Evolutionary conservation across 1,140 invertebrate species (phyloP).

Genomic region (Hycleus phaleratus): DNA sequence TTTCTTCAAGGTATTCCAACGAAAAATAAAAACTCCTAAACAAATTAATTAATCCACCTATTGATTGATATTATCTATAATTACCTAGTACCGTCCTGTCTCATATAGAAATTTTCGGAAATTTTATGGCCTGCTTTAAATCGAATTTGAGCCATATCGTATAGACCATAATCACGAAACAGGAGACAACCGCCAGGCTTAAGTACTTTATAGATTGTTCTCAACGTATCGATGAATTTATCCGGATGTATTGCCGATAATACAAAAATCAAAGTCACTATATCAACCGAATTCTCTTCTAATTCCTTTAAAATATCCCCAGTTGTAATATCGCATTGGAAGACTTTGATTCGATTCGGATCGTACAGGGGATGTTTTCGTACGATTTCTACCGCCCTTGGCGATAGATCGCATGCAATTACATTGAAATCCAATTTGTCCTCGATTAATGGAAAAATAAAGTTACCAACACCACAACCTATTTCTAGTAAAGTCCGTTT

Average conservation of each 20-base stretch:
- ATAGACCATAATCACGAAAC: slow-evolving; percentile 95
- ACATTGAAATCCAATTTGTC: slow-evolving; percentile 67
- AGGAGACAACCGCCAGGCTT: slow-evolving; percentile 77
- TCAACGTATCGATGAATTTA: slow-evolving; percentile 65
- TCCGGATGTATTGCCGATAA: slow-evolving; percentile 86
- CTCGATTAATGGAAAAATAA: slow-evolving; percentile 86
- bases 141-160: slow-evolving; percentile 94
- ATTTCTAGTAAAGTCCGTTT: slow-evolving; percentile 66
- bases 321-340: slow-evolving; percentile 64
- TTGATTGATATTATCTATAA: slow-evolving; percentile 9
- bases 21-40: slow-evolving; percentile 75
- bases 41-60: neutral
- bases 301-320: slow-evolving; percentile 54
- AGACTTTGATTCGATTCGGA: slow-evolving; percentile 59
- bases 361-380: slow-evolving; percentile 61
- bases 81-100: slow-evolving; percentile 94
- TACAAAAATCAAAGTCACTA: slow-evolving; percentile 92
- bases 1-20: slow-evolving; percentile 52
- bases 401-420: slow-evolving; percentile 92
- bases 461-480: slow-evolving; percentile 96
- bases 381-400: slow-evolving; percentile 81
- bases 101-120: slow-evolving; percentile 87
- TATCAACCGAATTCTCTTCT: slow-evolving; percentile 56
- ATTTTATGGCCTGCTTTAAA: slow-evolving; percentile 92
- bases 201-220: slow-evolving; percentile 62